Base-by-base conservation (phyloP, 1,140 invertebrate genomes). In the Dinothrombium tinctorium region DNA sequence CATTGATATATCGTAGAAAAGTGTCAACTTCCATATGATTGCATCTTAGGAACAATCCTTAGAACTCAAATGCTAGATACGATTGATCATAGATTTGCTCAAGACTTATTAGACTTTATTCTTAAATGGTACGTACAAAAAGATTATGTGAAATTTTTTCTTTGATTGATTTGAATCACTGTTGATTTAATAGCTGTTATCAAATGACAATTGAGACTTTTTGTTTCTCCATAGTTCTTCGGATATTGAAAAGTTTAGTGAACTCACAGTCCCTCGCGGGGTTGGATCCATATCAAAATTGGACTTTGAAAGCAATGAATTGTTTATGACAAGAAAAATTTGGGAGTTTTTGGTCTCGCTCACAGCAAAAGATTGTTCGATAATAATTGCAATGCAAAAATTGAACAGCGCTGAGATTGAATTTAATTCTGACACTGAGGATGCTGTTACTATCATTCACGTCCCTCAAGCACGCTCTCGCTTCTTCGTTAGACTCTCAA, bases 291-390 rank as follows among this genome's bases (percentile, higher is more conserved):
- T 21, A 19, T 5, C 8, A 22, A 36, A 21, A 36, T 12, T 21
- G 33, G 23, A 36, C 12, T 17, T n/a, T n/a, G n/a, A n/a, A n/a
- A n/a, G n/a, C n/a, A n/a, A n/a, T 21, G 19, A 36, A 5, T 36
- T 15, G 20, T 36, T 19, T 21, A 15, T 36, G 5, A 11, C 12
- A 9, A 17, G 24, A 20, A 22, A 47, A 38, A 20, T 47, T 26
- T 47, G 37, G 32, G 29, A 44, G 21, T 47, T 33, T 37, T 25
- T 47, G 15, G 24, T 45, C 11, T 47, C 46, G 9, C n/a, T 47
- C 9, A 47, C 44, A 3, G 42, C 46, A 4, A 47, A 47, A 40
- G 46, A 47, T 32, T 45, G 37, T 33, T 47, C 46, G 7, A 44
- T 47, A 8, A 45, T 47, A 39, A 38, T 47, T 24, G 17, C 46